phyloP scores from a whole-genome alignment of 2,113 vertebrate genomes.

The Varanus komodoensis region DNA sequence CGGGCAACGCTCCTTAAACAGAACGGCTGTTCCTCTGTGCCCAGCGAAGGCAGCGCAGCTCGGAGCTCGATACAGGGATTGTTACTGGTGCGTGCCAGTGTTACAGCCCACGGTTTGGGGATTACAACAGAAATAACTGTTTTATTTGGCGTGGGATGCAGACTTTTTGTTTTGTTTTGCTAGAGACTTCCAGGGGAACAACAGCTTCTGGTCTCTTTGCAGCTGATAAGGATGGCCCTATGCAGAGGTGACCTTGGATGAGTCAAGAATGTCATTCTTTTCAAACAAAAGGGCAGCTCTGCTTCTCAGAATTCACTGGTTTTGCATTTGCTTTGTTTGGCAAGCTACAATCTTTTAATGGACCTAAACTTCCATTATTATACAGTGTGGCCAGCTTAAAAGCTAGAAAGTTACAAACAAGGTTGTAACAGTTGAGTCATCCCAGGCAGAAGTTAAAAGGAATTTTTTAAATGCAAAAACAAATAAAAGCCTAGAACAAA shows the following conservation, averaged over 20 bases:
- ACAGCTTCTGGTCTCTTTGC: conserved; percentile 60
- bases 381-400: conserved; percentile 17
- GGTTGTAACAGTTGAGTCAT: conserved; percentile 2
- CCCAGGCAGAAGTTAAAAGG: conserved; percentile 22
- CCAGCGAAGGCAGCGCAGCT: conserved; percentile 32
- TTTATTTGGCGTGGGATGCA: conserved; percentile 72
- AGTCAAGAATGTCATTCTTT: conserved; percentile 33
- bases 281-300: conserved; percentile 40
- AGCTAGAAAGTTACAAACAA: conserved; percentile 41
- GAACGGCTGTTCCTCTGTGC: conserved; percentile 3
- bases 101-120: conserved; percentile 43
- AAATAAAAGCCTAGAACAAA: conserved; percentile 22
- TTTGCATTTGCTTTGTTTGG: conserved; percentile 67
- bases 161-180: background rate
- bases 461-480: conserved; percentile 39
- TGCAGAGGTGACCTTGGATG: conserved; percentile 26
- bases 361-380: background rate
- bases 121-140: conserved; percentile 63
- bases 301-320: conserved; percentile 53
- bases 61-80: background rate
- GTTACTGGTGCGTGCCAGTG: background rate
- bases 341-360: conserved; percentile 6
- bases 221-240: conserved; percentile 61
- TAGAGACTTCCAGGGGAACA: conserved; percentile 56
- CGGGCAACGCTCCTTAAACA: conserved; percentile 19